These are phyloP conservation scores for Athetis lepigone DNA, from an alignment of 2,888 invertebrate genomes.

Conservation along the genomic window DNA sequence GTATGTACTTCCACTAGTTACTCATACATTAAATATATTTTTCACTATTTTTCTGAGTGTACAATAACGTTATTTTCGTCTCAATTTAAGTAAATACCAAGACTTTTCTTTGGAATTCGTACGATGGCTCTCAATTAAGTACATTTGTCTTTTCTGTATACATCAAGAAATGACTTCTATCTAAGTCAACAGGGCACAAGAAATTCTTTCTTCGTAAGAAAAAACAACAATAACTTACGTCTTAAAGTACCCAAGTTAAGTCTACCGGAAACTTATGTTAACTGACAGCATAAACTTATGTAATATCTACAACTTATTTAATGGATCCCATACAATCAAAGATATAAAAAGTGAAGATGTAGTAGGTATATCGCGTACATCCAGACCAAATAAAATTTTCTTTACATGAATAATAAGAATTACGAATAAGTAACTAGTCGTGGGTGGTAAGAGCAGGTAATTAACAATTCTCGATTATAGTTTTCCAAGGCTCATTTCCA, in stretches of 20 bases:
- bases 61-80: constrained; percentile 30
- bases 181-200: constrained; percentile 19
- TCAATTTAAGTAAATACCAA: constrained; percentile 22
- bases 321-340: constrained; percentile 27
- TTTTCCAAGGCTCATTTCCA: constrained; percentile 77
- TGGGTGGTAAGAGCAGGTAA: constrained; percentile 76
- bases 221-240: constrained; percentile 51
- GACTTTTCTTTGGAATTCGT: constrained; percentile 19
- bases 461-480: constrained; percentile 77
- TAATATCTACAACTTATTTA: constrained; percentile 37
- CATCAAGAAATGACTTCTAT: constrained; percentile 21
- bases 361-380: constrained; percentile 30
- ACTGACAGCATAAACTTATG: constrained; percentile 42
- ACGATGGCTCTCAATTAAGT: constrained; percentile 15
- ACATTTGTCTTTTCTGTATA: constrained; percentile 16
- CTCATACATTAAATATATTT: constrained; percentile 39
- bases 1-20: constrained; percentile 39
- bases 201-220: constrained; percentile 23
- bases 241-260: constrained; percentile 49
- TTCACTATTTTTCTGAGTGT: constrained; percentile 38
- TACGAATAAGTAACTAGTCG: constrained; percentile 64
- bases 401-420: constrained; percentile 51
- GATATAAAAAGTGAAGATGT: constrained; percentile 33
- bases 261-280: constrained; percentile 54
- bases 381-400: constrained; percentile 42